A percentile compares a stretch with the other conserved stretches of the same genome.
Conservation (phyloP, 2,113 vertebrate genomes). For the Smithornis capensis region DNA sequence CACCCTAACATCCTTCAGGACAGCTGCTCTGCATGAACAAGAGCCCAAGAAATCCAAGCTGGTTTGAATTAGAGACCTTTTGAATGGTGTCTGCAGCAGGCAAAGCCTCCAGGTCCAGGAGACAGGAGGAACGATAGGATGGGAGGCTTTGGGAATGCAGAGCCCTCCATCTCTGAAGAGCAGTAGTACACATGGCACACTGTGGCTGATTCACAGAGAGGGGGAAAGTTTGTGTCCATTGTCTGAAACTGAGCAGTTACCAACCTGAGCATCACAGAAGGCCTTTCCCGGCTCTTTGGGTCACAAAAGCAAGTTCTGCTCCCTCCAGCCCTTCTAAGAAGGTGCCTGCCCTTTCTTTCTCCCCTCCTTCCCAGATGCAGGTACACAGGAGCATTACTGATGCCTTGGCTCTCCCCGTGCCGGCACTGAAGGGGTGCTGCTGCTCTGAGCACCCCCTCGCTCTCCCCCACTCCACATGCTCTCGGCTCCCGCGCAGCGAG, state of each 20-base stretch:
- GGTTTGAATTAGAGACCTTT: background rate
- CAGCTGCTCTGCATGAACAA: background rate
- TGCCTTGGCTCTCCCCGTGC: rapidly evolving
- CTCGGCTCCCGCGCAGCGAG: background rate
- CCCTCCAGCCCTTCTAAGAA: background rate
- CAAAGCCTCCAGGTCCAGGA: background rate
- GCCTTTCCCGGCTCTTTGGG: background rate
- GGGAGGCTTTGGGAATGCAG: background rate
- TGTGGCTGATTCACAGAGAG: background rate
- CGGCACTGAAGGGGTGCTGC: background rate
- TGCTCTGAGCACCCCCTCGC: background rate
- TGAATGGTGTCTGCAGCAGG: background rate
- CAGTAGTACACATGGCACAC: background rate
- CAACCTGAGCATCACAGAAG: background rate
- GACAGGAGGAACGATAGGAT: background rate
- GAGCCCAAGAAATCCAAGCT: background rate
- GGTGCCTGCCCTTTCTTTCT: background rate
- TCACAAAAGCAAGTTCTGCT: background rate
- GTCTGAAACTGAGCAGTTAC: background rate
- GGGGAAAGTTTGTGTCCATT: background rate
- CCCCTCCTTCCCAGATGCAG: background rate
- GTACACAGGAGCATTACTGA: rapidly evolving
- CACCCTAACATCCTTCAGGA: background rate
- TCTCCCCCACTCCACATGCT: constrained; percentile 10
- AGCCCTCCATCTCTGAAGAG: background rate